These are phyloP conservation scores for Ligdia adustata DNA, from an alignment of 2,888 invertebrate genomes.

Conservation along the genomic window DNA sequence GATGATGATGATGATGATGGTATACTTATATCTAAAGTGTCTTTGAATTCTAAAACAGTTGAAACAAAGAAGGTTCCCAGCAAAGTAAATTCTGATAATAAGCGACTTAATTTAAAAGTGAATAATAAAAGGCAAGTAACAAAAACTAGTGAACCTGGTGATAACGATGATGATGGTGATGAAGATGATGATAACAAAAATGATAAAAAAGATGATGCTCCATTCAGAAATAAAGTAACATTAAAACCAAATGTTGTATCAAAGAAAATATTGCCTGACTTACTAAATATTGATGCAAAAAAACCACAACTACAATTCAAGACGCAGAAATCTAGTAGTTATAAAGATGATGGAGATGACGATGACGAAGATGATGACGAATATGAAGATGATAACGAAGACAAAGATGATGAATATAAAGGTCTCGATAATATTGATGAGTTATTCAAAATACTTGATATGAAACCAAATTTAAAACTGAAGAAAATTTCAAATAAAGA, in stretches of 20 bases:
- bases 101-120: not conserved
- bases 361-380: slow-evolving; percentile 23
- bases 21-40: not conserved
- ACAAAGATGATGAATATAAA: slow-evolving; percentile 37
- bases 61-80: not conserved
- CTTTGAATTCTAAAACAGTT: not conserved
- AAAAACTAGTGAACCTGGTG: not conserved
- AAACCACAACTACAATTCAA: slow-evolving; percentile 3
- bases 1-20: not conserved
- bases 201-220: not conserved
- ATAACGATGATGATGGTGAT: not conserved
- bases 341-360: slow-evolving; percentile 13
- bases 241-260: not conserved
- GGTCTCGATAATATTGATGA: slow-evolving; percentile 33
- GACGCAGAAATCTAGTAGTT: slow-evolving; percentile 20
- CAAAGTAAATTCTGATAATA: not conserved
- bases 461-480: slow-evolving; percentile 33
- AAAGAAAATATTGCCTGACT: not conserved
- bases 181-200: not conserved
- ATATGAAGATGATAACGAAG: slow-evolving; percentile 35
- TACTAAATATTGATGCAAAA: slow-evolving; percentile 6
- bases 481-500: slow-evolving; percentile 12
- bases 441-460: slow-evolving; percentile 36
- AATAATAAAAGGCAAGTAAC: not conserved
- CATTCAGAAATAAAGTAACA: not conserved